Percentiles rank a stretch among this genome's conserved stretches.
These are phyloP conservation scores for Anarsia innoxiella DNA, from an alignment of 2,888 invertebrate species.

Conservation along the genomic window DNA sequence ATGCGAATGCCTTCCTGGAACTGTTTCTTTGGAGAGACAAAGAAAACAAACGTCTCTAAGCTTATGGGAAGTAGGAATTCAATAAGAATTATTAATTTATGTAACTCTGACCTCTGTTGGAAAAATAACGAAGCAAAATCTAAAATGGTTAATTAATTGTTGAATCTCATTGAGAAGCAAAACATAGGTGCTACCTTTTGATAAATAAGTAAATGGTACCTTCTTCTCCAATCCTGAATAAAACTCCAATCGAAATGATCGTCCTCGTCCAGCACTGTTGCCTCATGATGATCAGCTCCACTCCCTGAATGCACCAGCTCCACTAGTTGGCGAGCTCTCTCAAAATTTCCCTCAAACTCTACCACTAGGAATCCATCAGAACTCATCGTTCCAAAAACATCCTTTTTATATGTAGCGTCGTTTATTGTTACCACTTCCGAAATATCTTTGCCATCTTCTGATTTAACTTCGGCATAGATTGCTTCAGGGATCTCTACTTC, in stretches of 20 bases:
- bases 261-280: conserved; percentile 61
- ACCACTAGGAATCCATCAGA: conserved; percentile 76
- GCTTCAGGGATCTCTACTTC: conserved; percentile 62
- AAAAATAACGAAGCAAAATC: too few species aligned
- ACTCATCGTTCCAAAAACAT: conserved; percentile 52
- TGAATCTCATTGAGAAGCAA: too few species aligned
- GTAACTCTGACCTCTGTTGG: too few species aligned
- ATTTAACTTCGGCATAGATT: conserved; percentile 60
- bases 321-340: conserved; percentile 76
- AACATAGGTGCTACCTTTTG: too few species aligned
- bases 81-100: too few species aligned
- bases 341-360: conserved; percentile 77
- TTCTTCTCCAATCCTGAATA: conserved; percentile 83
- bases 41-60: conserved; percentile 6
- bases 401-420: conserved; percentile 61
- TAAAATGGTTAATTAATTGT: conserved; percentile 1
- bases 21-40: conserved; percentile 8
- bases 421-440: conserved; percentile 47
- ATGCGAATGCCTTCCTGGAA: conserved; percentile 42
- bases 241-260: conserved; percentile 83
- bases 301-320: conserved; percentile 70
- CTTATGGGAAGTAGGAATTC: too few species aligned
- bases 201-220: too few species aligned
- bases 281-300: conserved; percentile 59
- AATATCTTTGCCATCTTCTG: conserved; percentile 34